A percentile compares a stretch with the other conserved stretches of the same genome.
phyloP scores from a whole-genome alignment of 1,140 invertebrate genomes.

The Zelostemma sp. region DNA sequence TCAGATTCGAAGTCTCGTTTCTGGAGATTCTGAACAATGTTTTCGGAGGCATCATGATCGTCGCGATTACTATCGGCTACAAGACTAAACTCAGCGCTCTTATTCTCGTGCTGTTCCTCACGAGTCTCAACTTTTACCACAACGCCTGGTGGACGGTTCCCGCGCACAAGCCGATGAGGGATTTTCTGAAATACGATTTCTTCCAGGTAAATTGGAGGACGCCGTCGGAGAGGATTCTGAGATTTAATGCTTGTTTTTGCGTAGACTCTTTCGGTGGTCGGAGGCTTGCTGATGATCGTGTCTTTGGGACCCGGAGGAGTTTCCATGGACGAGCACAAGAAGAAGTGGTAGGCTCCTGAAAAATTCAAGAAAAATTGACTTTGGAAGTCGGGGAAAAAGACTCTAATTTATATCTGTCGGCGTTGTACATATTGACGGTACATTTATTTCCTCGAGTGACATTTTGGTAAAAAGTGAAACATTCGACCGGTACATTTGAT shows the following conservation, averaged over 20 bases:
- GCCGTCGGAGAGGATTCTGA: no score
- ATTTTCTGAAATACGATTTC: slow-evolving; percentile 99
- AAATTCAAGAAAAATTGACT: no score
- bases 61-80: slow-evolving; percentile 96
- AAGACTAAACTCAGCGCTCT: slow-evolving; percentile 99
- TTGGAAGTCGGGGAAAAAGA: slow-evolving; percentile 48
- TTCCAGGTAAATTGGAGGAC: slow-evolving; percentile 93
- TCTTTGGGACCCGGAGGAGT: slow-evolving; percentile 98
- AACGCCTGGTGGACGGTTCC: slow-evolving; percentile 99
- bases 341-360: slow-evolving; percentile 99
- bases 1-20: slow-evolving; percentile 93
- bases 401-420: slow-evolving; percentile 60
- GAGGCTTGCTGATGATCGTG: slow-evolving; percentile 98
- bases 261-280: slow-evolving; percentile 99
- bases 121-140: slow-evolving; percentile 94
- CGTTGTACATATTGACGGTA: slow-evolving; percentile 65
- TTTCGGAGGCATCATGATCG: slow-evolving; percentile 94
- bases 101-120: slow-evolving; percentile 91
- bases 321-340: slow-evolving; percentile 99
- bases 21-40: slow-evolving; percentile 87
- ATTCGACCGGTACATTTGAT: slow-evolving; percentile 38
- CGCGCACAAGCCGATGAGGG: slow-evolving; percentile 92
- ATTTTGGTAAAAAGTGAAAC: slow-evolving; percentile 34
- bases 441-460: slow-evolving; percentile 49
- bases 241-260: no score